Base-by-base conservation (phyloP, 2,113 vertebrate species). In the Saguinus midas region DNA sequence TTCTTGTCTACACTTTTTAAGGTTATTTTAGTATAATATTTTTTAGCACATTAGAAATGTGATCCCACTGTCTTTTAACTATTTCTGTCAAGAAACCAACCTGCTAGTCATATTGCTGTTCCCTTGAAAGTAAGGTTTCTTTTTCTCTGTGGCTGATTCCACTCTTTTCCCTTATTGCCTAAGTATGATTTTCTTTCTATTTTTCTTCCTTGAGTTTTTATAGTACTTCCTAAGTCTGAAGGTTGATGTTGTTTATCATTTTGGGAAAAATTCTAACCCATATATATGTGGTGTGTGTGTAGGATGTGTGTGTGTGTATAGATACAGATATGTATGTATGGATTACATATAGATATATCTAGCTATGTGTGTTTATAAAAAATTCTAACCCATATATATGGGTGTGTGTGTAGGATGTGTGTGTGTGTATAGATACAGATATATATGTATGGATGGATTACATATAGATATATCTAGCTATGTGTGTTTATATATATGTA, bases 31-130 rank as follows among this genome's bases (percentile, higher is more conserved):
- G 6, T 80, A 80, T 37, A 40, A 48, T 57, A 12, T 48, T 72
- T 92, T 94, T 79, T 5, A 58, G 23, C 52, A 79, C 18, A 52
- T 89, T 80, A 95, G 95, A 90, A 92, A 57, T 66, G 29, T 18
- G 37, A 84, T 80, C 50, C 18, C 3, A 10, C 23, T 95, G 23
- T 12, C n/a, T 72, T 64, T 79, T 90, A 37, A 50, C 64, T 81
- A 50, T 90, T 45, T 92, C 37, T 76, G 1, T 12, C 14, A 18
- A 57, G 58, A 78, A 68, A 18, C 72, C 40, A 91, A 23, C 5
- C 72, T 84, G n/a, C 85, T 25, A 27, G 40, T 82, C 35, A 43
- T 55, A 64, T 23, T 90, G 37, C 76, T 61, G 48, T 88, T 72
- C 3, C 23, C 32, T 78, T 52, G 16, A 82, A 93, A 81, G n/a